Base-by-base conservation (phyloP, 2,113 vertebrate species). In the Corydoras maculifer region DNA sequence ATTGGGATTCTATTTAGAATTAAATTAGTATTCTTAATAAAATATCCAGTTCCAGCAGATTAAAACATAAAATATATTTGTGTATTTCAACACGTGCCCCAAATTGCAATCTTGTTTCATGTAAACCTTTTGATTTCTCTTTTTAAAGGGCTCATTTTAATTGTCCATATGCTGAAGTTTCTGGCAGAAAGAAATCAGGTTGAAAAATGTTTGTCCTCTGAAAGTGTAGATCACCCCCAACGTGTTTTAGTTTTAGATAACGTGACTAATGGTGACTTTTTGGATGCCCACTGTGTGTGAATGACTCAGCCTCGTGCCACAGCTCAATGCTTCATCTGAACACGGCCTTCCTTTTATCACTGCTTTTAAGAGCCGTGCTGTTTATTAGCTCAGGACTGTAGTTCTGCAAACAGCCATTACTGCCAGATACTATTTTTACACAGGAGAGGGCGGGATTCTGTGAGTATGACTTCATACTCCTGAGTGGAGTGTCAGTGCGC, bases 291-390 rank as follows among this genome's bases (percentile, higher is more conserved):
- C 48, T 58, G 43, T 53, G 13, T 18, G 49, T 66, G 14, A 30
- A 51, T 72, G 53, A 6, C 0, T 15, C 10, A 35, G n/a, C 54
- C 69, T 70, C 74, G 62, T 72, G 72, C 73, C 78, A 62, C 30
- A 48, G 53, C 70, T 49, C 32, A 50, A n/a, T 55, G 29, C 18
- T 62, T 50, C 62, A 64, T 64, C 54, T 74, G 74, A 72, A 79
- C 31, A 53, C 11, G 62, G 35, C 7, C 35, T 43, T 70, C 75
- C 79, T 66, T 25, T 4, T 77, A 77, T 71, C 11, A 50, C 62
- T 12, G 73, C 64, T 68, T 78, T 78, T 68, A 69, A 77, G 74
- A 64, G 68, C 69, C 75, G 72, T 79, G 78, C 61, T 68, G 68
- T 30, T 75, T 73, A 65, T 65, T 59, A 29, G 61, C 61, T 74